A percentile compares a stretch with the other conserved stretches of the same genome.
These are phyloP conservation scores for Acanthosoma haemorrhoidale DNA, from an alignment of 2,888 invertebrate species.

Conservation along the genomic window DNA sequence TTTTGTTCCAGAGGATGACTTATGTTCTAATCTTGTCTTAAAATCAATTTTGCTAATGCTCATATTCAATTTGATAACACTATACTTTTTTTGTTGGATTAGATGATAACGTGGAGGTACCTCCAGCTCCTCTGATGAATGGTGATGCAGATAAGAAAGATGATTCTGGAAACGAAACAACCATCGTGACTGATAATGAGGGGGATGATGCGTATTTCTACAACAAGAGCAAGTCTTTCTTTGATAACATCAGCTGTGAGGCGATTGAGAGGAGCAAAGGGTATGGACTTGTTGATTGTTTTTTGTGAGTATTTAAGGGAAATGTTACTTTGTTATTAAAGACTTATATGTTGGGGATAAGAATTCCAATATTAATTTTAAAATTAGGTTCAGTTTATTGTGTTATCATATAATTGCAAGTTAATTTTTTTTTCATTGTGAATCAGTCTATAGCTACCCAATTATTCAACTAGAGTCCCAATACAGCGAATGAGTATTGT, in stretches of 20 bases:
- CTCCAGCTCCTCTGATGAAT: slow-evolving; percentile 44
- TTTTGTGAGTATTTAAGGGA: not conserved
- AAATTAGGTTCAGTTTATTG: too few relatives aligned
- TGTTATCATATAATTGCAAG: too few relatives aligned
- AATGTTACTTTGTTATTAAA: not conserved
- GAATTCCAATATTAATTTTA: too few relatives aligned
- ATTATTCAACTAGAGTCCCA: too few relatives aligned
- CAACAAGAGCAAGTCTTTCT: slow-evolving; percentile 96
- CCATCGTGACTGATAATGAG: slow-evolving; percentile 65
- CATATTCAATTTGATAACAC: too few relatives aligned
- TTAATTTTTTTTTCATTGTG: too few relatives aligned
- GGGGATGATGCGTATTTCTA: slow-evolving; percentile 65
- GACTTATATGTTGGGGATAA: not conserved
- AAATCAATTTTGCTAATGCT: too few relatives aligned
- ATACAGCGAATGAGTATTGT: too few relatives aligned
- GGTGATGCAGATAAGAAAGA: slow-evolving; percentile 70
- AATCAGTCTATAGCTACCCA: too few relatives aligned
- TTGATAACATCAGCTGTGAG: slow-evolving; percentile 98
- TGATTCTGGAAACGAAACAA: slow-evolving; percentile 84
- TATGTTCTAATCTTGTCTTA: too few relatives aligned
- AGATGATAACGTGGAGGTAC: slow-evolving; percentile 20
- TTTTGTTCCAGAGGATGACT: too few relatives aligned
- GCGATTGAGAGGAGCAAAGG: slow-evolving; percentile 81
- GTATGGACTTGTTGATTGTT: slow-evolving; percentile 45
- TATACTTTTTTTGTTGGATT: too few relatives aligned